These are phyloP conservation scores for Nesospiza acunhae DNA, from an alignment of 2,113 vertebrate species.

Conservation along the genomic window DNA sequence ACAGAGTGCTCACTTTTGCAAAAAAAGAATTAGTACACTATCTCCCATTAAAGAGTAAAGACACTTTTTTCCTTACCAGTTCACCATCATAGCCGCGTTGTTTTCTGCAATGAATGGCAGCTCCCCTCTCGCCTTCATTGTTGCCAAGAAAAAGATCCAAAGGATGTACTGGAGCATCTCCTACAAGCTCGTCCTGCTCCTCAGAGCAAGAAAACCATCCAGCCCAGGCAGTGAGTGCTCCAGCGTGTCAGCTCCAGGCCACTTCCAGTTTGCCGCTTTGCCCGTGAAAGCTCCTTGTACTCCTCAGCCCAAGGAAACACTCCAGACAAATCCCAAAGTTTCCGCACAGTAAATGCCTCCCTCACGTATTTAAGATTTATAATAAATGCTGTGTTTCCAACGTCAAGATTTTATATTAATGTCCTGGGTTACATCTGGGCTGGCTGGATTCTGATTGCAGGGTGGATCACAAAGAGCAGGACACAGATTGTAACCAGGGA, in stretches of 20 bases:
- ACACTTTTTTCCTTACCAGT: slow-evolving; percentile 84
- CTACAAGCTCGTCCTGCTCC: not conserved
- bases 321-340: slow-evolving; percentile 59
- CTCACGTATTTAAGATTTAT: slow-evolving; percentile 26
- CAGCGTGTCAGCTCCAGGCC: slow-evolving; percentile 26
- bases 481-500: slow-evolving; percentile 91
- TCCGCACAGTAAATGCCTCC: not conserved
- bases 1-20: not conserved
- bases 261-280: slow-evolving; percentile 1
- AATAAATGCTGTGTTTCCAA: not conserved
- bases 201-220: not conserved
- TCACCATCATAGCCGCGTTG: slow-evolving; percentile 89
- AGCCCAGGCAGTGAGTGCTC: not conserved
- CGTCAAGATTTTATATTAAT: slow-evolving; percentile 12
- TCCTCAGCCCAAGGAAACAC: not conserved
- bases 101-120: slow-evolving; percentile 91
- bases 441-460: slow-evolving; percentile 76
- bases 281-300: not conserved
- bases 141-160: slow-evolving; percentile 83
- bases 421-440: slow-evolving; percentile 63
- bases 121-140: slow-evolving; percentile 83
- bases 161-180: slow-evolving; percentile 72
- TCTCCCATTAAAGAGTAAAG: not conserved
- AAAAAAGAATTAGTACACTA: not conserved
- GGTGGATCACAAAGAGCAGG: slow-evolving; percentile 76